Evolutionary conservation across 2,888 invertebrate species (phyloP), one percentile per base, ranked within the genome.

Genomic region (Aporophyla lueneburgensis): DNA sequence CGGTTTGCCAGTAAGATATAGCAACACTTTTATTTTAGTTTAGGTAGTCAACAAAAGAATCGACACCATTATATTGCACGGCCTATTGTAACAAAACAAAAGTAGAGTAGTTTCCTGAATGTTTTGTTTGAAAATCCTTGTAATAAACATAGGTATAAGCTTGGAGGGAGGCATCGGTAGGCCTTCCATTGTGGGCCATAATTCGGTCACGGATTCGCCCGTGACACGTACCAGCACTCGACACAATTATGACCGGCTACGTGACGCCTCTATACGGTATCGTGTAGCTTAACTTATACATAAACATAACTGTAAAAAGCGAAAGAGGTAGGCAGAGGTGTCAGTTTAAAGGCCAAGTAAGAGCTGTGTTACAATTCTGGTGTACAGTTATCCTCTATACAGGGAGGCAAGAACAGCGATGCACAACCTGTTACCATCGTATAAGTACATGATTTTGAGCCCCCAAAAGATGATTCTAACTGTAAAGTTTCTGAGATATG

Each of bases 191-290:
- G 73, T 71, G 73, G 79, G 80, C 81, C 78, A 85, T 87, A 90
- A 89, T 87, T 86, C 85, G 80, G 88, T 89, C 86, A 88, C 86
- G 88, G 79, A 81, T 65, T 65, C 67, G 63, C 74, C 78, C 61
- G 58, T 71, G 80, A 79, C 87, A 80, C 87, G 88, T 84, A 78
- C 75, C 65, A 67, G 74, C 86, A 85, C 89, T 87, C 87, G 85
- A 87, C 87, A 87, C 86, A 89, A 89, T 89, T 89, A 88, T 89
- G 85, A 84, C 79, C 62, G 46, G 63, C 75, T 84, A 86, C 88
- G 89, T 89, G 89, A 84, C 71, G 74, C 69, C 67, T 72, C 71
- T 67, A 76, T 61, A 63, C 54, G 54, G 19, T 33, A 27, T 56
- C 71, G 54, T 33, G 33, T 16, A 51, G 43, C 27, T n/a, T 66